A percentile compares a stretch with the other conserved stretches of the same genome.
phyloP scores from a whole-genome alignment of 1,140 invertebrate species.

The Brachionus rubens region DNA sequence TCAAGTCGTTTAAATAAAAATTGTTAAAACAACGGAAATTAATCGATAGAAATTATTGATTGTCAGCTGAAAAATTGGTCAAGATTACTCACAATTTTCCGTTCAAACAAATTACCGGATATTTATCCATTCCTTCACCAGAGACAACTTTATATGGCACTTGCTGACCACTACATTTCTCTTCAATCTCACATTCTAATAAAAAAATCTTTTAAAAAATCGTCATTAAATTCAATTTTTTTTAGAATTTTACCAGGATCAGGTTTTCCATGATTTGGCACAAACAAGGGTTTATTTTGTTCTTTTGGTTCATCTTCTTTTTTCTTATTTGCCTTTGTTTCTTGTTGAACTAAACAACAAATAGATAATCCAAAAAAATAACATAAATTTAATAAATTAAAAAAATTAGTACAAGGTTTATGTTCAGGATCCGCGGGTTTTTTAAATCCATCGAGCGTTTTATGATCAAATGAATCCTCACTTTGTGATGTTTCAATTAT shows the following conservation, averaged over 20 bases:
- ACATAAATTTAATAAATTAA: too few species aligned
- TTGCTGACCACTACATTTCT: slow-evolving; percentile 49
- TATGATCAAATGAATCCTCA: neutral
- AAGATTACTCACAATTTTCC: slow-evolving; percentile 51
- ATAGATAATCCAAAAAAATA: too few species aligned
- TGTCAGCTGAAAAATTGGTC: too few species aligned
- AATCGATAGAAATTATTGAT: too few species aligned
- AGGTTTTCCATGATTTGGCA: neutral
- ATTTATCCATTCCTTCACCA: slow-evolving; percentile 49
- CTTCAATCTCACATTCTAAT: slow-evolving; percentile 43
- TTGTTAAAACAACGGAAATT: too few species aligned
- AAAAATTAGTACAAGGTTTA: too few species aligned
- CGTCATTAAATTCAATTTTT: too few species aligned
- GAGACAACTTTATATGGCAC: slow-evolving; percentile 52
- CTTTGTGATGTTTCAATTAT: neutral
- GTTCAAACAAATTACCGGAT: slow-evolving; percentile 52
- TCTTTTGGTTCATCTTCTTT: neutral
- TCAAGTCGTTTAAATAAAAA: too few species aligned
- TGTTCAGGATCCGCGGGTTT: too few species aligned
- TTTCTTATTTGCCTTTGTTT: neutral
- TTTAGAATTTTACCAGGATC: slow-evolving; percentile 43
- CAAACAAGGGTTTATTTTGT: neutral
- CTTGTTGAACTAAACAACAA: too few species aligned
- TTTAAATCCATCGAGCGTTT: neutral
- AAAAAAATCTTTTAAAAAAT: neutral